Evolutionary conservation across 2,888 invertebrate species (phyloP), one percentile per base, ranked within the genome.

Genomic region (Muschampia staudingeri): DNA sequence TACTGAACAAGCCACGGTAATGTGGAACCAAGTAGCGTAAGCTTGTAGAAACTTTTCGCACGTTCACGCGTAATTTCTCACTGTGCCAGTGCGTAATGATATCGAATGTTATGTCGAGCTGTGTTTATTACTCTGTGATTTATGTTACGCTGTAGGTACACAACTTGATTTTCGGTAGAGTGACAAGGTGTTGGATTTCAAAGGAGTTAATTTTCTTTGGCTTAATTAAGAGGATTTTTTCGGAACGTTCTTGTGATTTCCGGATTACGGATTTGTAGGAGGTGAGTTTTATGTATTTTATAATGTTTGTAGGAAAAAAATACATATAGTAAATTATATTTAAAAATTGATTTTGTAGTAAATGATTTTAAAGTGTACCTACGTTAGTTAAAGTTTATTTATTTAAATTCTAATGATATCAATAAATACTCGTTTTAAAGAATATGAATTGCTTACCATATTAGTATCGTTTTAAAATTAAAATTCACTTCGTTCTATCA

Each of bases 121-220:
- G 80, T 81, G 75, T 4, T 65, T 19, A 61, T 52, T 72, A 25
- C 37, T 37, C 69, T 80, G 48, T 67, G 80, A 67, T 69, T 34
- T 76, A 48, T n/a, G 73, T 80, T 79, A 6, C 19, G 12, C 65
- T 6, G 30, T 48, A 6, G 34, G 37, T 37, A 37, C 42, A 42
- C 37, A 30, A 69, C 56, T 71, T 30, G 34, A 44, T 76, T 73
- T 79, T 67, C 52, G 16, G 40, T 65, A 8, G 30, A 61, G 78
- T 52, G 69, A 12, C 67, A 52, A 52, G 34, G 80, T 76, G 80
- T 81, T 80, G n/a, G 76, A 7, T 81, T 16, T 44, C 70, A 81
- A 69, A 76, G 71, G 44, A 80, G 80, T 76, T 77, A 52, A 78
- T 78, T 80, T 76, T 76, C 76, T 71, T 76, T 61, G 76, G 61